Evolutionary conservation across 2,113 vertebrate genomes (phyloP), one percentile per base, ranked within the genome.

Genomic region (Mustelus asterias): DNA sequence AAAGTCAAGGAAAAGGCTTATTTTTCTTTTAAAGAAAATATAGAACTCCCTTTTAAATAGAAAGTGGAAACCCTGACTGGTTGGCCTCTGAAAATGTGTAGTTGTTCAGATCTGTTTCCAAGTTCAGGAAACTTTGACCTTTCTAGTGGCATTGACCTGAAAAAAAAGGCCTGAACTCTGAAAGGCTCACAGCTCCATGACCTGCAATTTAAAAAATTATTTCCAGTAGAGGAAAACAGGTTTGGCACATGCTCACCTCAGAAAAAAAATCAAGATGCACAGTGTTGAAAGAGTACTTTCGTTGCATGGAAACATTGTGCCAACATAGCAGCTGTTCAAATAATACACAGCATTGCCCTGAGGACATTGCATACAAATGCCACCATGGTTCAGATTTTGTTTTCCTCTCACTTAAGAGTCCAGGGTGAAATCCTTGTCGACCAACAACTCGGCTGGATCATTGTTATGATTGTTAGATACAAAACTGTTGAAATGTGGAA

Each of bases 161-260:
- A 96, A 96, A 96, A 44, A 89, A 89, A 58, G 48, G 67, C 33
- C 96, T 97, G 97, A 97, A 97, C 96, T 97, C 97, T 98, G 97
- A 97, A 97, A 97, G 97, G 96, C 96, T 97, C 98, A 97, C 98
- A 97, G 97, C 97, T 96, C 97, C 98, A 97, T 97, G 97, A 97
- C 97, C 98, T 98, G 97, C 98, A 97, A 98, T 98, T 98, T 98
- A 97, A 97, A 97, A 98, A 98, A 98, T 98, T 97, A 98, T 98
- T 98, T 97, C 98, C 98, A 97, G 96, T 97, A 97, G 97, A 65
- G 97, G 97, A 98, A 98, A 98, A 97, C 96, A 97, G 96, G 97
- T 97, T 97, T 97, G 97, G 97, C 97, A 97, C 97, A 96, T 97
- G 97, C 96, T 97, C 96, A 94, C 95, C 96, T 97, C 95, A 96